Conservation (phyloP, 2,797 vertebrate genomes). For the Hydrophis major region DNA sequence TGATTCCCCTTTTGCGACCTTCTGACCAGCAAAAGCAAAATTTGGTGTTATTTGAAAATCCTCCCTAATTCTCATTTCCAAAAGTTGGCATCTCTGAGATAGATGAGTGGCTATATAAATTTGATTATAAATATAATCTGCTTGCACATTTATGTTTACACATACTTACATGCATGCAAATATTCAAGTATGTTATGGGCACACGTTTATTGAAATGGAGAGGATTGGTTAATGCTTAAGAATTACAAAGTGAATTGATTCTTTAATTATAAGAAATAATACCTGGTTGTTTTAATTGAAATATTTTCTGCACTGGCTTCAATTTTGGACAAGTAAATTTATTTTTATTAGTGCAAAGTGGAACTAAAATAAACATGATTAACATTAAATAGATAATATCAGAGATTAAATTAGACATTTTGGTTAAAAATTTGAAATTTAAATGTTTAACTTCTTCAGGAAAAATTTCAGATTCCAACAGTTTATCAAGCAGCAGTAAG, state of each 20-base stretch:
- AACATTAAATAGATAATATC: neutral
- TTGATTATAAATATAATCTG: neutral
- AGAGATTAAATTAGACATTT: neutral
- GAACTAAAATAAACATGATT: neutral
- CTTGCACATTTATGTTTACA: neutral
- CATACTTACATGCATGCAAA: neutral
- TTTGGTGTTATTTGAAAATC: too few species aligned
- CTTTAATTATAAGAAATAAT: neutral
- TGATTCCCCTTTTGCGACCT: too few species aligned
- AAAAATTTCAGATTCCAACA: slow-evolving; percentile 74
- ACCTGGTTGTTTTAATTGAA: neutral
- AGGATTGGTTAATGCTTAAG: neutral
- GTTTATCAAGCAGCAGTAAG: slow-evolving; percentile 74
- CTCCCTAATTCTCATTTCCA: too few species aligned
- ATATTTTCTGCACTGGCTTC: neutral
- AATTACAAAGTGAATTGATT: neutral
- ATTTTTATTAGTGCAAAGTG: neutral
- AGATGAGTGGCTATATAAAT: neutral
- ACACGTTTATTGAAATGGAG: neutral
- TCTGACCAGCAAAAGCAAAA: too few species aligned
- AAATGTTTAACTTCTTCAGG: slow-evolving; percentile 57
- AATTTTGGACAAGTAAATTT: neutral
- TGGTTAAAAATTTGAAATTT: neutral
- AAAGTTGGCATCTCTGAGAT: neutral
- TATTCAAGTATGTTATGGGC: neutral